Percentiles rank a stretch among this genome's conserved stretches.
Conservation (phyloP, 2,797 vertebrate species). For the Schizothorax lantsangensis region DNA sequence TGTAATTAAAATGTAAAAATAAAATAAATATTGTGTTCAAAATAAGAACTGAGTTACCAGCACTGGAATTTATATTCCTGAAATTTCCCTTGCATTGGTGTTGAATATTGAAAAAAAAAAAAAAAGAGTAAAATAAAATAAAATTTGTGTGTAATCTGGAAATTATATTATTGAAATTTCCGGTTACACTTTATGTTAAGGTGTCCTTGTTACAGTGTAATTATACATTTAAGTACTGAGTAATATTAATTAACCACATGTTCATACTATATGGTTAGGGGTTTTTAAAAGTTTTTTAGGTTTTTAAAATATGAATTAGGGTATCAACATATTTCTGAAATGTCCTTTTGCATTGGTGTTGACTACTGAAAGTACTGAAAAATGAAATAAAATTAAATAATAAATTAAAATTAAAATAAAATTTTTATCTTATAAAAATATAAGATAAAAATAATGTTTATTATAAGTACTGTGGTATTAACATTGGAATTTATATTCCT, state of each 20-base stretch:
- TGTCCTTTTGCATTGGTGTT: no score
- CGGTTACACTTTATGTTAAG: no score
- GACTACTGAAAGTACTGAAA: not conserved
- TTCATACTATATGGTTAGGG: no score
- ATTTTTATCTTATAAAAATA: no score
- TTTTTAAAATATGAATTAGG: not conserved
- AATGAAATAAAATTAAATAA: not conserved
- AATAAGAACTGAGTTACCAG: not conserved
- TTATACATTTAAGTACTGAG: no score
- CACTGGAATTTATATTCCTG: not conserved
- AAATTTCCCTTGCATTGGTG: not conserved
- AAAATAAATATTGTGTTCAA: not conserved
- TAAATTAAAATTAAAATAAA: no score
- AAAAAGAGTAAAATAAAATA: no score
- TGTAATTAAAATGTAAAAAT: not conserved
- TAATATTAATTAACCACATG: no score
- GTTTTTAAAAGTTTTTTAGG: no score
- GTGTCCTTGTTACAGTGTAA: not conserved
- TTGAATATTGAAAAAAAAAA: not conserved
- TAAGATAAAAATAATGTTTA: not conserved
- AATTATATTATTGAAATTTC: no score
- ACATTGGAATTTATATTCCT: not conserved
- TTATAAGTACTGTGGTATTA: not conserved
- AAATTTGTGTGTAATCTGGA: not conserved
- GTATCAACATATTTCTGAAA: not conserved